Conservation (phyloP, 2,113 vertebrate genomes). For the Callopanchax toddi region DNA sequence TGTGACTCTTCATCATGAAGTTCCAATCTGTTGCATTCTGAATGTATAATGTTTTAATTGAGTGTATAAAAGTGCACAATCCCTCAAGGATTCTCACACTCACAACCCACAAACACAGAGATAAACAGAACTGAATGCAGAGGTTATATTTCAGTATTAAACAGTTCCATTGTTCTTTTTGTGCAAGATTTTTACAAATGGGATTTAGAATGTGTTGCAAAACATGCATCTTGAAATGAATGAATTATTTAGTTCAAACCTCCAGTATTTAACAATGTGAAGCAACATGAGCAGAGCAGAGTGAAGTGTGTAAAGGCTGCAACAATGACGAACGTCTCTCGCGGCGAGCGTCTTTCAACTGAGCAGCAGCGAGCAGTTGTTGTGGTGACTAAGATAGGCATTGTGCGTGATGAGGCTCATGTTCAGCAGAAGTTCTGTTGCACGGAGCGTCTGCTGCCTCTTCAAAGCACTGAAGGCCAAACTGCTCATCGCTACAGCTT, state of each 20-base stretch:
- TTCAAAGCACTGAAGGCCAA: slow-evolving; percentile 69
- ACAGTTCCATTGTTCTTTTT: too few species aligned
- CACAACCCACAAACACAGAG: too few species aligned
- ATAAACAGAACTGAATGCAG: too few species aligned
- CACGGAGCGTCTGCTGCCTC: slow-evolving; percentile 60
- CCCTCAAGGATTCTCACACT: too few species aligned
- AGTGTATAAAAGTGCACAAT: too few species aligned
- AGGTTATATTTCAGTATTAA: background rate
- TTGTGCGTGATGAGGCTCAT: slow-evolving; percentile 56
- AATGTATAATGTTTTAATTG: too few species aligned
- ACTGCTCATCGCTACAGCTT: slow-evolving; percentile 64
- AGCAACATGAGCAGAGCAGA: slow-evolving; percentile 1
- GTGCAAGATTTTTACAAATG: too few species aligned
- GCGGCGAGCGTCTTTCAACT: slow-evolving; percentile 23
- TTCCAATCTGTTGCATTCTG: background rate
- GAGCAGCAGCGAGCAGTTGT: slow-evolving; percentile 57
- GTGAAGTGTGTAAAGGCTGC: background rate
- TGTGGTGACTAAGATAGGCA: slow-evolving; percentile 68
- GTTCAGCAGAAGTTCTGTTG: slow-evolving; percentile 52
- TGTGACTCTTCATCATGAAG: background rate
- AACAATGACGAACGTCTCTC: slow-evolving; percentile 33
- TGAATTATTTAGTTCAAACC: too few species aligned
- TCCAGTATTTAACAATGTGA: background rate
- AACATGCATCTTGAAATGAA: too few species aligned
- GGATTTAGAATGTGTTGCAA: too few species aligned